A percentile compares a stretch with the other conserved stretches of the same genome.
phyloP scores from a whole-genome alignment of 2,888 invertebrate genomes.

The Harpalus rufipes region DNA sequence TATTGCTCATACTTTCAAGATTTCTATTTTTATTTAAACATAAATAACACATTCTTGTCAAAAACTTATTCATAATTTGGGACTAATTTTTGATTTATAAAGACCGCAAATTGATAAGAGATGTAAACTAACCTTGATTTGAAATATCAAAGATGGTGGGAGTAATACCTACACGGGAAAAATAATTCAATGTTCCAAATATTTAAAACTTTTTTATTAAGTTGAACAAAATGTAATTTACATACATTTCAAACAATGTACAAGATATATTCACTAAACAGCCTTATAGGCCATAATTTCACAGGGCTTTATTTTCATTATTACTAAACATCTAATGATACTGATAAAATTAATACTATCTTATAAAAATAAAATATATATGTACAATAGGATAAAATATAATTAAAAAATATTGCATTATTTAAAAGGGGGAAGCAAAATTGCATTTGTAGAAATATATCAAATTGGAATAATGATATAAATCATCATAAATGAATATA shows the following conservation, averaged over 20 bases:
- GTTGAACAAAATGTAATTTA: constrained; percentile 11
- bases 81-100: background rate
- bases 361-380: constrained; percentile 47
- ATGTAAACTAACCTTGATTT: constrained; percentile 24
- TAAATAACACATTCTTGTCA: constrained; percentile 46
- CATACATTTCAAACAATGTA: constrained; percentile 12
- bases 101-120: background rate
- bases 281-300: background rate
- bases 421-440: background rate
- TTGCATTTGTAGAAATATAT: background rate
- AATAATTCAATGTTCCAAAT: background rate
- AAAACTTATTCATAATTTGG: constrained; percentile 17
- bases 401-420: background rate
- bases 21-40: constrained; percentile 45
- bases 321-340: background rate
- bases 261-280: background rate
- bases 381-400: constrained; percentile 18
- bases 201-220: constrained; percentile 3
- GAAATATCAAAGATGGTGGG: constrained; percentile 27
- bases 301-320: constrained; percentile 1
- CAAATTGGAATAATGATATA: no score
- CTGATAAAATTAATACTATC: constrained; percentile 32
- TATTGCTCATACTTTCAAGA: constrained; percentile 35
- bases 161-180: background rate
- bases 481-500: background rate